Percentiles rank a stretch among this genome's conserved stretches.
Conservation (phyloP, 2,797 vertebrate species). For the Pseudochirops corinnae region DNA sequence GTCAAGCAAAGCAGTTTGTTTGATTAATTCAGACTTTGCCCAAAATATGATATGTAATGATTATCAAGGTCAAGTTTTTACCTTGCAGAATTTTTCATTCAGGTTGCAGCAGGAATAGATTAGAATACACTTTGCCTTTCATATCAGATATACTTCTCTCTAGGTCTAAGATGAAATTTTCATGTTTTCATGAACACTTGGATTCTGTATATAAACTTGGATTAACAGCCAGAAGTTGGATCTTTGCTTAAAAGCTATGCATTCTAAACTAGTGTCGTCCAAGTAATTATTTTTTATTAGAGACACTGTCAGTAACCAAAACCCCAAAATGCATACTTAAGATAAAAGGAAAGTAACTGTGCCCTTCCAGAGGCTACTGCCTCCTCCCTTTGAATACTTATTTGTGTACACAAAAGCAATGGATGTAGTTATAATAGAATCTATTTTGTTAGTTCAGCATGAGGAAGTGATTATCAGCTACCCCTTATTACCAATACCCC, state of each 20-base stretch:
- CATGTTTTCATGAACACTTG: conserved; percentile 11
- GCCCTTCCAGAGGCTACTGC: background rate
- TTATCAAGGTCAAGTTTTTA: conserved; percentile 19
- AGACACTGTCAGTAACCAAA: conserved; percentile 24
- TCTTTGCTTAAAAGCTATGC: conserved; percentile 24
- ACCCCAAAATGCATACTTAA: background rate
- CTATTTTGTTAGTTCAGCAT: conserved; percentile 48
- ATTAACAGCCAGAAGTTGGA: background rate
- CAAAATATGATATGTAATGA: too few relatives aligned
- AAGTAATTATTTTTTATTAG: background rate
- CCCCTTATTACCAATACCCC: background rate
- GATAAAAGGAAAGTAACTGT: background rate
- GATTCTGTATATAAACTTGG: background rate
- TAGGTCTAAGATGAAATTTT: background rate
- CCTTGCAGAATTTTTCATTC: conserved; percentile 22
- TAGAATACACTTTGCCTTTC: background rate
- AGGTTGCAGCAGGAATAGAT: background rate
- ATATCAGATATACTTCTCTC: background rate
- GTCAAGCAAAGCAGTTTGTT: too few relatives aligned
- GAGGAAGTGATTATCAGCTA: background rate
- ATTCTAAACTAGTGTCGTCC: conserved; percentile 33
- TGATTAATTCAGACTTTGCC: too few relatives aligned
- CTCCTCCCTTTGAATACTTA: conserved; percentile 42
- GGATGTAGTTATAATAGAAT: conserved; percentile 40
- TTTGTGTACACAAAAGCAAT: conserved; percentile 36